Conservation (phyloP, 2,113 vertebrate species). For the Amphiprion percula region DNA sequence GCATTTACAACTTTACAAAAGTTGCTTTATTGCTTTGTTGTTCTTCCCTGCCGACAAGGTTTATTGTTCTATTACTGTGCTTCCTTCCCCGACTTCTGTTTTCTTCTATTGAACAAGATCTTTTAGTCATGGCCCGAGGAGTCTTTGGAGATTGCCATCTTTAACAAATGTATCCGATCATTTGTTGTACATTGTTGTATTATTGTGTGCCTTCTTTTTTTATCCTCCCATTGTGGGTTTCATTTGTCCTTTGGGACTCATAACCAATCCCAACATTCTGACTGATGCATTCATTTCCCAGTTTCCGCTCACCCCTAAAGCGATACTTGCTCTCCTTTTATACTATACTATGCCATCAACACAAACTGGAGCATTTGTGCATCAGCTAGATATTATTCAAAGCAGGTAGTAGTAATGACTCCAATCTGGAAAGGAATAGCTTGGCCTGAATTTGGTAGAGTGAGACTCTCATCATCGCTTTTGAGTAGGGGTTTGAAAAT, state of each 20-base stretch:
- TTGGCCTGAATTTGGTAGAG: slow-evolving; percentile 25
- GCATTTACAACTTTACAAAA: slow-evolving; percentile 45
- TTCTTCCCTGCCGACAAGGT: slow-evolving; percentile 31
- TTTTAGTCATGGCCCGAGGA: slow-evolving; percentile 56
- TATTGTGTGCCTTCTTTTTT: slow-evolving; percentile 44
- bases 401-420: slow-evolving; percentile 64
- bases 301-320: slow-evolving; percentile 63
- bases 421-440: slow-evolving; percentile 29
- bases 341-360: slow-evolving; percentile 55
- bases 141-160: slow-evolving; percentile 53
- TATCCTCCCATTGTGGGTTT: slow-evolving; percentile 55
- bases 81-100: not conserved
- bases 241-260: slow-evolving; percentile 68
- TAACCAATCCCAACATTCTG: slow-evolving; percentile 70
- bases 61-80: slow-evolving; percentile 37
- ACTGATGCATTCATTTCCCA: slow-evolving; percentile 72
- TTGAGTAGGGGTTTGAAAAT: slow-evolving; percentile 28
- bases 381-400: slow-evolving; percentile 68
- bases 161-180: slow-evolving; percentile 54
- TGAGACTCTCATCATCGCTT: slow-evolving; percentile 30
- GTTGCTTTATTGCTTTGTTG: slow-evolving; percentile 51
- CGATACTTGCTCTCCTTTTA: slow-evolving; percentile 57
- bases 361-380: slow-evolving; percentile 53
- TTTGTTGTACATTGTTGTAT: slow-evolving; percentile 55
- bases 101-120: slow-evolving; percentile 45